Base-by-base conservation (phyloP, 92 coral and sea anemone species). In the Umimayanthus chanpuru region DNA sequence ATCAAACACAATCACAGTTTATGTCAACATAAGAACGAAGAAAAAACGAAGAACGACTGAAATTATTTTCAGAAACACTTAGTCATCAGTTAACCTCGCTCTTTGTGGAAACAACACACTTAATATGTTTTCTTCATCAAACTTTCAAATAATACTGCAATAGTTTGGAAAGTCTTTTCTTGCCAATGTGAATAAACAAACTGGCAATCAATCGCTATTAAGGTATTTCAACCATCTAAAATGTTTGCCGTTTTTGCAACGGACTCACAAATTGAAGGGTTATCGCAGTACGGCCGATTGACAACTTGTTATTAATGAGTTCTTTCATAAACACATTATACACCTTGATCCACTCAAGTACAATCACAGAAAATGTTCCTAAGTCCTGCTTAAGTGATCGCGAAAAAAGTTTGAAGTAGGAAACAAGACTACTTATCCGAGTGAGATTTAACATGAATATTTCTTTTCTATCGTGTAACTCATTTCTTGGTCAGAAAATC, bases 141-240 rank as follows among this genome's bases (percentile, higher is more conserved):
- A 44, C 32, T 28, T 50, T 43, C 49, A 55, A 56, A 21, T 30
- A 44, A 67, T 15, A 26, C n/a, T 39, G 77, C 44, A 16, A 44
- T 44, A 47, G 77, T 47, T 55, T 29, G 87, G 9, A 44, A 66
- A 68, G 5, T 9, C 21, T 21, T 25, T 61, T 81, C 36, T 55
- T 79, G 20, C 36, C 20, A 25, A 67, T n/a, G 61, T 83, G 29
- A 83, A 70, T 83, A 83, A 83, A 83, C 36, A 70, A 83, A 40
- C 30, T 44, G 10, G 5, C 14, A 39, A 41, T 70, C 5, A 29
- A 73, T 71, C 64, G 77, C 23, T 49, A 16, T 49, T 41, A 71
- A 73, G 65, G 77, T 83, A 83, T 50, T 73, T 70, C 53, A 68
- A 70, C 43, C 87, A 47, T 23, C 65, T 11, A 73, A 71, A 44